These are phyloP conservation scores for Akabosia matsudoensis DNA, from an alignment of 1,140 invertebrate species.

Conservation along the genomic window DNA sequence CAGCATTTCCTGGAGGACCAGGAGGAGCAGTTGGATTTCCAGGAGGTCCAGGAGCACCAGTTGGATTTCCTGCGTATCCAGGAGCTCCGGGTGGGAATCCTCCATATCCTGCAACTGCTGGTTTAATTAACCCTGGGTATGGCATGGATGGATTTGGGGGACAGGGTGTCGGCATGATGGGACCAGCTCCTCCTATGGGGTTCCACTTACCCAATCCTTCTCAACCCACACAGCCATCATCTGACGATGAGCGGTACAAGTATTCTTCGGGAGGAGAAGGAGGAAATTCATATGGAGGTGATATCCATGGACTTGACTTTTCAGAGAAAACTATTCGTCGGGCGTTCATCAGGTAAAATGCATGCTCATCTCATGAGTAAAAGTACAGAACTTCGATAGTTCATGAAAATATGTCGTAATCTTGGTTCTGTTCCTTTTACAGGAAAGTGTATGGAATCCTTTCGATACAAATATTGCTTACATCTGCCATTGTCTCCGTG, in stretches of 20 bases:
- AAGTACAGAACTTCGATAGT: not conserved
- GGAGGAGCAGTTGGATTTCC: too few relatives aligned
- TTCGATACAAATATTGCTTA: conserved; percentile 56
- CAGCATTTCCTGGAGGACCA: not conserved
- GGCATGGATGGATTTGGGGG: conserved; percentile 17
- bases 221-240: not conserved
- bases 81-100: not conserved
- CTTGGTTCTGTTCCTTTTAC: conserved; percentile 23
- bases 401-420: not conserved
- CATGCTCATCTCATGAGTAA: too few relatives aligned
- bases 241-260: conserved; percentile 34
- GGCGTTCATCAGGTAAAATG: conserved; percentile 72
- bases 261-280: conserved; percentile 49
- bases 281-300: conserved; percentile 56
- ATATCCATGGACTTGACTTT: conserved; percentile 72
- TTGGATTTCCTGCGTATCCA: conserved; percentile 15
- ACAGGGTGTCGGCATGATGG: conserved; percentile 1
- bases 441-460: conserved; percentile 60
- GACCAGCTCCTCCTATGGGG: not conserved
- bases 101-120: conserved; percentile 11
- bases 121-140: not conserved
- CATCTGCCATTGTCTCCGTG: conserved; percentile 55
- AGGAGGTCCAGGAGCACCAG: not conserved
- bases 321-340: conserved; percentile 68
- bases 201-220: not conserved